These are phyloP conservation scores for Conomelus anceps DNA, from an alignment of 2,888 invertebrate species.

Conservation along the genomic window DNA sequence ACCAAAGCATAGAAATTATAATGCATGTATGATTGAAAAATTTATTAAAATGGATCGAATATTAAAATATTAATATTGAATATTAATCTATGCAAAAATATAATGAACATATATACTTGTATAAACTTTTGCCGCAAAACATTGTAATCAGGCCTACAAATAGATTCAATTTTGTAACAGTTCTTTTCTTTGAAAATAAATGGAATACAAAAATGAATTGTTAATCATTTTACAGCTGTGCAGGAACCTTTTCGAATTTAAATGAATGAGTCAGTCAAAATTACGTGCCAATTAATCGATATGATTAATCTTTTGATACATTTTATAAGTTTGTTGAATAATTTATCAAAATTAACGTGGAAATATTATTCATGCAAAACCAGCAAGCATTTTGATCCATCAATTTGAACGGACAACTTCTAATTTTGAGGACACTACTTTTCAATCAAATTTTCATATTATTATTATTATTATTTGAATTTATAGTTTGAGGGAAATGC, in stretches of 20 bases:
- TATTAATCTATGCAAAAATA: too few relatives aligned
- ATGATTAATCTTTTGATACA: not conserved
- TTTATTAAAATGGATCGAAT: too few relatives aligned
- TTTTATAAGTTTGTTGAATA: not conserved
- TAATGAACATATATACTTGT: too few relatives aligned
- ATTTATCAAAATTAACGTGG: not conserved
- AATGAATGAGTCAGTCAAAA: not conserved
- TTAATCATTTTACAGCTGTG: not conserved
- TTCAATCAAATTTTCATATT: too few relatives aligned
- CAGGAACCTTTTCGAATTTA: not conserved
- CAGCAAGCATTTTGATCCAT: not conserved
- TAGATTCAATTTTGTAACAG: not conserved
- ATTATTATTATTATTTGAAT: too few relatives aligned
- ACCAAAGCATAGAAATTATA: too few relatives aligned
- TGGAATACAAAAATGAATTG: not conserved
- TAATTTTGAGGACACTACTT: not conserved
- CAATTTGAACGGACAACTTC: not conserved
- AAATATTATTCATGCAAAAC: not conserved
- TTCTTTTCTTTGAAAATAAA: not conserved
- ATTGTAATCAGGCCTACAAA: not conserved
- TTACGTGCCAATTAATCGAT: not conserved
- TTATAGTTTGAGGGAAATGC: not conserved
- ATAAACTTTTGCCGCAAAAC: not conserved
- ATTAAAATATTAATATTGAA: too few relatives aligned
- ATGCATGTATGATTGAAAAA: too few relatives aligned